Evolutionary conservation across 1,140 invertebrate genomes (phyloP).

Genomic region (Drosophila persimilis): DNA sequence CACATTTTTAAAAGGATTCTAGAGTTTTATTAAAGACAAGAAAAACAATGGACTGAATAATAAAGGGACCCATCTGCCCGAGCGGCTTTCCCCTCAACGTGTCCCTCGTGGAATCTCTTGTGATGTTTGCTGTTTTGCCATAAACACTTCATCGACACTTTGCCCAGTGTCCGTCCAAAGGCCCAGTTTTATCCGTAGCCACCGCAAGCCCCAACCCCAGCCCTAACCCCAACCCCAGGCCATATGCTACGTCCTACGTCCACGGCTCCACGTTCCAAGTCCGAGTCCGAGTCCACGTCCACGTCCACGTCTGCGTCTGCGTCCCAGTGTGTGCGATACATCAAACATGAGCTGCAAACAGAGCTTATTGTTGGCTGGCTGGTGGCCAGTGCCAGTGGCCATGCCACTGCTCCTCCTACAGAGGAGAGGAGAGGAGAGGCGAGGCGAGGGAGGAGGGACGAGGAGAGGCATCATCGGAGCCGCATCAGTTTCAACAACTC

Average conservation of each 20-base stretch:
- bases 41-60: no score
- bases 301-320: not conserved
- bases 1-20: no score
- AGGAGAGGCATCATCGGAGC: no score
- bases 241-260: not conserved
- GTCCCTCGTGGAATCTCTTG: not conserved
- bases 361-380: slow-evolving; percentile 33
- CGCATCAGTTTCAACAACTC: no score
- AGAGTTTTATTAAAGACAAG: no score
- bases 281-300: not conserved
- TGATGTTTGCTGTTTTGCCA: slow-evolving; percentile 43
- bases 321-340: slow-evolving; percentile 42
- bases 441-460: no score
- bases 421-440: no score
- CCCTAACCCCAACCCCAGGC: slow-evolving; percentile 1
- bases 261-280: no score
- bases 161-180: slow-evolving; percentile 14
- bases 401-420: no score
- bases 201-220: slow-evolving; percentile 6
- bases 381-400: not conserved
- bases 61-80: no score
- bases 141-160: slow-evolving; percentile 76
- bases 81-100: no score
- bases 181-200: not conserved
- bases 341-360: slow-evolving; percentile 58